Evolutionary conservation across 2,797 vertebrate genomes (phyloP), one percentile per base, ranked within the genome.

Genomic region (Geotrypetes seraphini): DNA sequence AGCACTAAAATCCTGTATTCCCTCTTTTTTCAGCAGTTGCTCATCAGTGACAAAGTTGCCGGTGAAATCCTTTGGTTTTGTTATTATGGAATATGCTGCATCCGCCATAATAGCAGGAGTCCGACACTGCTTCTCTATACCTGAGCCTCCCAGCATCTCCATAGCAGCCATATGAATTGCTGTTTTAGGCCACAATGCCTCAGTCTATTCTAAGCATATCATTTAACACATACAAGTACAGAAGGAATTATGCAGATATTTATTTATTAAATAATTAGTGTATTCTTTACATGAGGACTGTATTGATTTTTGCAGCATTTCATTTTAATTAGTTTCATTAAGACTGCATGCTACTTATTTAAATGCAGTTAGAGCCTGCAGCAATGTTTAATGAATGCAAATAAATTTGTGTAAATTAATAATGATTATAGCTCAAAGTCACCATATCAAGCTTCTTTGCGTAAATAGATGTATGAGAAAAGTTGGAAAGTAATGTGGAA

Each of bases 31-130:
- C 39, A 98, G 78, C 25, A 97, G 24, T 31, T 84, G 82, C 53
- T 97, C 92, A 39, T 97, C 95, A 49, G 98, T 86, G 56, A 86
- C 11, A 33, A 98, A 98, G 50, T 91, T 86, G 18, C 92, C 95
- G 0, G 90, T 96, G 65, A 81, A 95, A 54, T 49, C 81, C 57
- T 72, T 86, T 0, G 86, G 81, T 33, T 71, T 83, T 44, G 76
- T 78, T 45, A 97, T 76, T 68, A 97, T 64, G 45, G 79, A 77
- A 12, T 97, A 97, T 1, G 95, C 94, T 7, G 95, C 95, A 30
- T 97, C 95, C 2, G 94, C 90, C 27, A 98, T 78, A 47, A 97
- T 97, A 38, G 96, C 92, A 0, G 73, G 76, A 12, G 81, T 98
- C 23, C 95, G 84, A 60, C 92, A 98, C 18, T 92, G 91, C 19